Conservation (phyloP, 2,888 invertebrate species). For the Macaria notata region DNA sequence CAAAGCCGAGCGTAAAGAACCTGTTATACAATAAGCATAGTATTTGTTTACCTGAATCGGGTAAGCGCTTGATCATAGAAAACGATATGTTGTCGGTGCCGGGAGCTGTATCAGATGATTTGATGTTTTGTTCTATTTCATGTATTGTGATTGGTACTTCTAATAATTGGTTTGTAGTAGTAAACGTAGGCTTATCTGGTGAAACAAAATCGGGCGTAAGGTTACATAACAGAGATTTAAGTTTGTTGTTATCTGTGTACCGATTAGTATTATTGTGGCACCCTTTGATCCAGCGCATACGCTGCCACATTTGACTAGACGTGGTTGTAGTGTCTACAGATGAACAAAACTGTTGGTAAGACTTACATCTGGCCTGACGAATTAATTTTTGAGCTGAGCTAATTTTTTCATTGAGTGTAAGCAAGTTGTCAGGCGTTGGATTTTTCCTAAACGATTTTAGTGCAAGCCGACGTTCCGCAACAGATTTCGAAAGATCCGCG, state of each 20-base stretch:
- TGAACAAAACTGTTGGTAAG: slow-evolving; percentile 25
- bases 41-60: slow-evolving; percentile 8
- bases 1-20: slow-evolving; percentile 6
- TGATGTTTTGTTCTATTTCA: slow-evolving; percentile 3
- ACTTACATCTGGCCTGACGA: slow-evolving; percentile 15
- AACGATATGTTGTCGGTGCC: slow-evolving; percentile 25
- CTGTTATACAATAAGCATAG: slow-evolving; percentile 22
- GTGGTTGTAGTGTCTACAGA: neutral
- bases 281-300: slow-evolving; percentile 6
- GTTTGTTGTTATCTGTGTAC: neutral
- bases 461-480: slow-evolving; percentile 33
- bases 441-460: slow-evolving; percentile 29
- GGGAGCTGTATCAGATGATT: slow-evolving; percentile 25
- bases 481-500: slow-evolving; percentile 23
- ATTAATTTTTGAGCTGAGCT: slow-evolving; percentile 18
- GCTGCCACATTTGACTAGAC: neutral
- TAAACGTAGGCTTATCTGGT: neutral
- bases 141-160: neutral
- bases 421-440: slow-evolving; percentile 31
- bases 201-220: slow-evolving; percentile 7
- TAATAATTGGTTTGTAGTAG: slow-evolving; percentile 1
- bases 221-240: neutral
- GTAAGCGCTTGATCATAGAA: slow-evolving; percentile 28
- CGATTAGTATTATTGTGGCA: neutral
- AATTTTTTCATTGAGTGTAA: slow-evolving; percentile 19